phyloP scores from a whole-genome alignment of 2,113 vertebrate genomes.

The Terrapene triunguis region DNA sequence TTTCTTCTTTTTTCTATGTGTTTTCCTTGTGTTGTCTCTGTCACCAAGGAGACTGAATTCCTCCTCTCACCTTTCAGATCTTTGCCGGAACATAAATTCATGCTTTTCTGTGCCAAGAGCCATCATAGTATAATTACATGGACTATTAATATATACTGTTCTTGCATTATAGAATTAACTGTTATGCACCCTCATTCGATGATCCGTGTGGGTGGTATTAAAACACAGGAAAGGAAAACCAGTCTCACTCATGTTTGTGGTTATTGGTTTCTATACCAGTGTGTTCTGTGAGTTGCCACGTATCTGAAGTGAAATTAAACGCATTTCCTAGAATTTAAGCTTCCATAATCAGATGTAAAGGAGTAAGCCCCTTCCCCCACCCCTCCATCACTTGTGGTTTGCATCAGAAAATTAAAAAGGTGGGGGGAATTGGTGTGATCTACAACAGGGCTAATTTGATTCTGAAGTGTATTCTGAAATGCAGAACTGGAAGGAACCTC shows the following conservation, averaged over 20 bases:
- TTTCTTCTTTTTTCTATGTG: background rate
- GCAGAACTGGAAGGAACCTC: background rate
- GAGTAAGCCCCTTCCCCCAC: background rate
- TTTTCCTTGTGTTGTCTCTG: slow-evolving; percentile 52
- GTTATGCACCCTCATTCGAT: fast-evolving
- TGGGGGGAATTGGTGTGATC: no score
- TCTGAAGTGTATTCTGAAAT: background rate
- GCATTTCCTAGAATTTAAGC: fast-evolving
- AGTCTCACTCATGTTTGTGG: fast-evolving
- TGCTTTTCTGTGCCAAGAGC: slow-evolving; percentile 6
- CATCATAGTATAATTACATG: slow-evolving; percentile 19
- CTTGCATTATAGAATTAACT: background rate
- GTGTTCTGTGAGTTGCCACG: fast-evolving
- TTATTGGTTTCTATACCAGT: fast-evolving
- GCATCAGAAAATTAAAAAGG: no score
- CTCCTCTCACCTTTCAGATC: background rate
- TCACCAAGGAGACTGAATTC: slow-evolving; percentile 67
- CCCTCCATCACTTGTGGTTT: no score
- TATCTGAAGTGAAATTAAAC: background rate
- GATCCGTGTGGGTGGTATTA: fast-evolving
- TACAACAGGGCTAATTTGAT: no score
- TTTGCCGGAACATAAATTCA: background rate
- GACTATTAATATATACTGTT: background rate
- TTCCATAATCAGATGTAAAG: fast-evolving
- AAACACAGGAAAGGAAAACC: background rate